Evolutionary conservation across 2,888 invertebrate species (phyloP), one percentile per base, ranked within the genome.

Genomic region (Amiota minor): DNA sequence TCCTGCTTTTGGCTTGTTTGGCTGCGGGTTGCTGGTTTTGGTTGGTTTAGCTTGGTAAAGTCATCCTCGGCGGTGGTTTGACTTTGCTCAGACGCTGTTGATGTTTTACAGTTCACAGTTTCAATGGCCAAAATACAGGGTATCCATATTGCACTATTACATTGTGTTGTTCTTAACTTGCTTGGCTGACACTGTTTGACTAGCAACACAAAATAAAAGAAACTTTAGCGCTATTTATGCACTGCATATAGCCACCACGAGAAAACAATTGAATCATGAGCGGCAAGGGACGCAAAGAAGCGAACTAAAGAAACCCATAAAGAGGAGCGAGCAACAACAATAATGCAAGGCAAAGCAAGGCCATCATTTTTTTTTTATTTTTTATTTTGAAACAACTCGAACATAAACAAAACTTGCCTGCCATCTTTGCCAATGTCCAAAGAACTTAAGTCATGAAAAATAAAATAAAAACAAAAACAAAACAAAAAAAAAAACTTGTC

Each of bases 351-450:
- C 75, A 77, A 77, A 76, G 78, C 78, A 80, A 80, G 80, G 80
- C 81, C 80, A 80, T 77, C 81, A 79, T 80, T 80, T 81, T 74
- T 80, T 74, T 71, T 71, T 72, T 68, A 71, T 46, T 45, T 47
- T 61, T 35, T 3, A 6, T 45, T 47, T 61, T 35, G 35, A 6
- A 3, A 35, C 35, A 35, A 35, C 35, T 4, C 35, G 35, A 6
- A 35, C 35, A 35, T 35, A 35, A 35, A 35, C 35, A 35, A 35
- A 16, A 59, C 1, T 16, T n/a, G 78, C 73, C 70, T 75, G 76
- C 70, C 47, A 16, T 59, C 59, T 56, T 72, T 10, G n/a, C 74
- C 76, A 71, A 72, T 78, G 78, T 56, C 78, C 76, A 47, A 68
- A 75, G n/a, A 23, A 16, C 16, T 20, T 18, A 47, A 4, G 0